phyloP scores from a whole-genome alignment of 1,140 invertebrate species.

The Drosophila athabasca region DNA sequence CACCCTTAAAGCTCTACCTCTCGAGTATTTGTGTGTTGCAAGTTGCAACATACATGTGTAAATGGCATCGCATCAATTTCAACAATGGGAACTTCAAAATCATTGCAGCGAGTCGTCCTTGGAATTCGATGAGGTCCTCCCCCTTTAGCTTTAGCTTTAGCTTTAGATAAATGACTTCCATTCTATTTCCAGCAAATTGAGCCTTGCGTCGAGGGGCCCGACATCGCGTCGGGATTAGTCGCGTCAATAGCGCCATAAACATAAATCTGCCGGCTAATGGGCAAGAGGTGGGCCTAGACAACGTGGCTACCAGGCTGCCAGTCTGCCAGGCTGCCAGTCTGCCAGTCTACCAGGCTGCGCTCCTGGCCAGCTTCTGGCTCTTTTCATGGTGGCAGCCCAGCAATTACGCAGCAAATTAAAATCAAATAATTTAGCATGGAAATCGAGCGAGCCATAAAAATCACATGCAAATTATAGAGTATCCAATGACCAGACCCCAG shows the following conservation, averaged over 20 bases:
- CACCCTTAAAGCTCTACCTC: no score
- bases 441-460: slow-evolving; percentile 77
- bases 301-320: slow-evolving; percentile 34
- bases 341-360: slow-evolving; percentile 28
- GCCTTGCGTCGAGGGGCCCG: slow-evolving; percentile 1
- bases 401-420: slow-evolving; percentile 83
- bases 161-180: slow-evolving; percentile 21
- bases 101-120: slow-evolving; percentile 37
- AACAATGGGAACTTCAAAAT: no score
- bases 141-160: background rate
- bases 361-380: slow-evolving; percentile 30
- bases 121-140: slow-evolving; percentile 18
- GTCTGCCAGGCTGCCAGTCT: no score
- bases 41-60: no score
- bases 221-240: slow-evolving; percentile 34
- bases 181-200: slow-evolving; percentile 46
- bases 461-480: slow-evolving; percentile 82
- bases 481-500: slow-evolving; percentile 37
- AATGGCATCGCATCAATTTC: no score
- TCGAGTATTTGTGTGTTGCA: no score
- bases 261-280: slow-evolving; percentile 67
- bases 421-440: slow-evolving; percentile 81
- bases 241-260: slow-evolving; percentile 64
- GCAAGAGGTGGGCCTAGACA: slow-evolving; percentile 35
- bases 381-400: slow-evolving; percentile 25